Evolutionary conservation across 1,140 invertebrate genomes (phyloP), one percentile per base, ranked within the genome.

Genomic region (Dinothrombium tinctorium): DNA sequence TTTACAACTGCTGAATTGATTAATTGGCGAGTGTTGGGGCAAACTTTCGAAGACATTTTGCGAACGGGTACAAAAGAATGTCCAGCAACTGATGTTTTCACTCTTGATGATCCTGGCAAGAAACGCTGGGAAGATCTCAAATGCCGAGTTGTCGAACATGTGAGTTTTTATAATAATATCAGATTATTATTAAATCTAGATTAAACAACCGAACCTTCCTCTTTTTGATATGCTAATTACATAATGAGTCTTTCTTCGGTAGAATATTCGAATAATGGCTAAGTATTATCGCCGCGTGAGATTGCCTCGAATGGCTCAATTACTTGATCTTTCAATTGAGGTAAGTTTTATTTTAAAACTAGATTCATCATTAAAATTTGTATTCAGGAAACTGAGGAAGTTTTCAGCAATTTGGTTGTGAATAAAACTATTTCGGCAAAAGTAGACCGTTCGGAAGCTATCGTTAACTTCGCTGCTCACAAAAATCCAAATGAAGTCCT

Each of bases 231-330:
- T 17, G 8, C 5, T 23, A n/a, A 28, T 29, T 44, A 23, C 21
- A 38, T 21, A 11, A 23, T 8, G 31, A 8, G 32, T 23, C 45
- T 53, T 47, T 51, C 47, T 49, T 54, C 53, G 38, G 50, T 64
- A 94, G 76, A 98, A 98, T 59, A 95, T 99, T 51, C 71, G 89
- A 45, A 90, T 96, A 45, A 94, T 98, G 75, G 86, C 92, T 7
- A 92, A 92, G 63, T 98, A 98, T 60, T 98, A 99, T 58, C 94
- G 87, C 0, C 71, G 82, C 50, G 78, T 98, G 39, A 73, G 76
- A 12, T 62, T 96, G 44, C 68, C 72, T 41, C 69, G 90, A 42
- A 94, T 98, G 82, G 76, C 87, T 37, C 73, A 90, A 54, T 63
- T 98, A 17, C 59, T 99, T 20, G 87, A 92, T 56, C 67, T 95